These are phyloP conservation scores for Lordiphosa collinella DNA, from an alignment of 1,140 invertebrate species.

Conservation along the genomic window DNA sequence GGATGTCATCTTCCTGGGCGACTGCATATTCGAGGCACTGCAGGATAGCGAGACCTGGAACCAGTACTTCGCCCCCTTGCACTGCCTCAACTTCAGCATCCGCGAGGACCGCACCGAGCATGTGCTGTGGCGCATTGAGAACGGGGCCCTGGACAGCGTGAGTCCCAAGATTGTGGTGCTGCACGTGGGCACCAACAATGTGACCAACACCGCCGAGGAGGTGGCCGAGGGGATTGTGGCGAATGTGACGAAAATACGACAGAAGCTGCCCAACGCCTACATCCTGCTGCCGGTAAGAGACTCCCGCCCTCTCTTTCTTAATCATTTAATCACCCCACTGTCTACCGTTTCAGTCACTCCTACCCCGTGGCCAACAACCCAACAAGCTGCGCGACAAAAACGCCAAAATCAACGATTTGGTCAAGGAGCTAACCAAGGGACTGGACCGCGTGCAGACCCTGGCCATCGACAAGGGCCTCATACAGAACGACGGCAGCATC, in stretches of 20 bases:
- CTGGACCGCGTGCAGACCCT: conserved; percentile 85
- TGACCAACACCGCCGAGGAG: conserved; percentile 87
- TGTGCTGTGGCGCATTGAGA: conserved; percentile 92
- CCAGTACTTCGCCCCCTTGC: conserved; percentile 91
- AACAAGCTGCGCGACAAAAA: conserved; percentile 90
- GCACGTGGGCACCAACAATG: conserved; percentile 93
- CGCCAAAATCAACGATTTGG: conserved; percentile 85
- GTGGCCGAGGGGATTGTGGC: conserved; percentile 89
- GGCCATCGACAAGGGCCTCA: conserved; percentile 87
- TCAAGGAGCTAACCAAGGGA: conserved; percentile 82
- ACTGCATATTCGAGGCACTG: conserved; percentile 90
- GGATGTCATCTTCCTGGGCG: conserved; percentile 94
- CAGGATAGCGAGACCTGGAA: conserved; percentile 91
- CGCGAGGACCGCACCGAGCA: conserved; percentile 92
- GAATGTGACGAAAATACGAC: conserved; percentile 86
- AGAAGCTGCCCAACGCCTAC: conserved; percentile 88
- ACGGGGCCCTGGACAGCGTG: conserved; percentile 93
- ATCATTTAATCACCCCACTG: not conserved
- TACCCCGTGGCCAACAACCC: conserved; percentile 90
- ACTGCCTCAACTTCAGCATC: conserved; percentile 94
- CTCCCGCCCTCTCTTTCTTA: not conserved
- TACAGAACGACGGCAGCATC: conserved; percentile 89
- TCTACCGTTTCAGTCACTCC: conserved; percentile 85
- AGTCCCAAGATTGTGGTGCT: conserved; percentile 94
- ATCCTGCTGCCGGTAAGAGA: conserved; percentile 90